phyloP scores from a whole-genome alignment of 2,888 invertebrate genomes.

The Leptothorax acervorum region DNA sequence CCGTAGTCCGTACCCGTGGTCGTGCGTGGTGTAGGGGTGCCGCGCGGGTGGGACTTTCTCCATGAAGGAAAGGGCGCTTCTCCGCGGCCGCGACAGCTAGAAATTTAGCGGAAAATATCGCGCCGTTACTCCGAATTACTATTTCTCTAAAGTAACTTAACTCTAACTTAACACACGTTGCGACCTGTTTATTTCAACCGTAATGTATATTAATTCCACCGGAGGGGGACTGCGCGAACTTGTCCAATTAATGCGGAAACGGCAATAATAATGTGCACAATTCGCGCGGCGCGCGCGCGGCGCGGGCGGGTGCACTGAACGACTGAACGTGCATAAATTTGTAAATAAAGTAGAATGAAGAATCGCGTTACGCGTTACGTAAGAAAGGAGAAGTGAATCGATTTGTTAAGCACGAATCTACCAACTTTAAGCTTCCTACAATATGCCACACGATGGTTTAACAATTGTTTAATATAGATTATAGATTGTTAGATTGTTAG shows the following conservation, averaged over 20 bases:
- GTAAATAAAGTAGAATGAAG: slow-evolving; percentile 18
- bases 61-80: not conserved
- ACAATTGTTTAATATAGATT: too few relatives aligned
- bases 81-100: not conserved
- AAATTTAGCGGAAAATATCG: not conserved
- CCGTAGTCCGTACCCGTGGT: too few relatives aligned
- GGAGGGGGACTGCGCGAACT: not conserved
- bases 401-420: slow-evolving; percentile 7
- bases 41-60: not conserved
- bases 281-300: not conserved
- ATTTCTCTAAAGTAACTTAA: too few relatives aligned
- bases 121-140: too few relatives aligned
- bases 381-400: slow-evolving; percentile 1
- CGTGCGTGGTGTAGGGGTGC: not conserved
- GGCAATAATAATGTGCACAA: slow-evolving; percentile 4
- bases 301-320: too few relatives aligned
- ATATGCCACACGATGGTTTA: too few relatives aligned
- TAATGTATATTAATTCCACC: slow-evolving; percentile 13
- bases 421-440: too few relatives aligned
- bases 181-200: not conserved
- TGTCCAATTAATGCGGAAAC: slow-evolving; percentile 1
- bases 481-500: too few relatives aligned
- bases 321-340: slow-evolving; percentile 41
- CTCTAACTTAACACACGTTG: not conserved
- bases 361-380: not conserved